Percentiles rank a stretch among this genome's conserved stretches.
Evolutionary conservation across 2,797 vertebrate genomes (phyloP).

Genomic region (Cetoscarus ocellatus): DNA sequence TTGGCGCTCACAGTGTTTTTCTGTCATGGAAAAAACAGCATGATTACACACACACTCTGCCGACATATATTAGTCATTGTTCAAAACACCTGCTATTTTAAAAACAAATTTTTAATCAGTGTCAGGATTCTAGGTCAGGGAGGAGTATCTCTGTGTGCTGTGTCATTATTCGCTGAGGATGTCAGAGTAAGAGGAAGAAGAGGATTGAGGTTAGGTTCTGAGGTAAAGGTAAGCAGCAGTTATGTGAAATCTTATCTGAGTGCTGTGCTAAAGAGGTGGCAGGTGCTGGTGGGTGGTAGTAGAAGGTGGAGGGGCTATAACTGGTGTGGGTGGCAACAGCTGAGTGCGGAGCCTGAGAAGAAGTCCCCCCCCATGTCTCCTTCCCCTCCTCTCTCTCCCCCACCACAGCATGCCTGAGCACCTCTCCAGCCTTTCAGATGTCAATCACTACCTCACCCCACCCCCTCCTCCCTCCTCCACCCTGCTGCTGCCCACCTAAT

Average conservation of each 20-base stretch:
- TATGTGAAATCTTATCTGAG: slow-evolving; percentile 81
- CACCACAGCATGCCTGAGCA: slow-evolving; percentile 84
- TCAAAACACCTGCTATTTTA: slow-evolving; percentile 55
- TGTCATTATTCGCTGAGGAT: slow-evolving; percentile 16
- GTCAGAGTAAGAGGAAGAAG: slow-evolving; percentile 21
- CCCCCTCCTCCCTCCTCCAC: slow-evolving; percentile 37
- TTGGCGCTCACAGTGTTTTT: slow-evolving; percentile 61
- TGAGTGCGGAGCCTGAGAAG: slow-evolving; percentile 66
- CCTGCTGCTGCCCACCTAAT: slow-evolving; percentile 81
- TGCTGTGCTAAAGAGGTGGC: slow-evolving; percentile 57
- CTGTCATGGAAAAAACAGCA: slow-evolving; percentile 50
- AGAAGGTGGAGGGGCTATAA: slow-evolving; percentile 65
- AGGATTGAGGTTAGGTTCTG: slow-evolving; percentile 27
- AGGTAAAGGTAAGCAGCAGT: slow-evolving; percentile 74
- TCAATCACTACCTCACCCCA: slow-evolving; percentile 80
- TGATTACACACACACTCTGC: slow-evolving; percentile 41
- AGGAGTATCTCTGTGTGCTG: slow-evolving; percentile 13
- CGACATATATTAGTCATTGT: slow-evolving; percentile 35
- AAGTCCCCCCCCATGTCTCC: neutral
- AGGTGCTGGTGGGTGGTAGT: slow-evolving; percentile 62
- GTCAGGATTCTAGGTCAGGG: slow-evolving; percentile 40
- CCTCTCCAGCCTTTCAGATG: slow-evolving; percentile 82
- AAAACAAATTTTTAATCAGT: slow-evolving; percentile 32
- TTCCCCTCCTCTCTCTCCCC: slow-evolving; percentile 21
- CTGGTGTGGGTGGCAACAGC: slow-evolving; percentile 84